These are phyloP conservation scores for Temnothorax curvispinosus DNA, from an alignment of 1,140 invertebrate species.

Conservation along the genomic window DNA sequence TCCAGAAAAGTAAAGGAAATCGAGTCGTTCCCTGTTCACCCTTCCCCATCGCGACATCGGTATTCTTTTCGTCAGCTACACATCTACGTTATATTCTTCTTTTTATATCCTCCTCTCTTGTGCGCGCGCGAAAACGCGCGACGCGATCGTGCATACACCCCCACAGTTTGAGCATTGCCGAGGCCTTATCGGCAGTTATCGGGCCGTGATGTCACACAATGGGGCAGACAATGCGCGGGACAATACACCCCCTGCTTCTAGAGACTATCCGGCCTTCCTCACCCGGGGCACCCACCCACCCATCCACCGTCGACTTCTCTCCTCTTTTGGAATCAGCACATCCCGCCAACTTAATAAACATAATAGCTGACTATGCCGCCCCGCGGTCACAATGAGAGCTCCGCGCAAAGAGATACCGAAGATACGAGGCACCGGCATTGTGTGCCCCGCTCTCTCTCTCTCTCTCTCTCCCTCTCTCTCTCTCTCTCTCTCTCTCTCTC, in stretches of 20 bases:
- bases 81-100: conserved; percentile 66
- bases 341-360: conserved; percentile 85
- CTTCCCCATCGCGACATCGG: conserved; percentile 10
- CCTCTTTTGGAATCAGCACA: conserved; percentile 63
- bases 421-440: conserved; percentile 78
- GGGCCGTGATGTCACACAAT: conserved; percentile 86
- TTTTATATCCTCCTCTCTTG: conserved; percentile 58
- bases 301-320: conserved; percentile 54
- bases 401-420: conserved; percentile 80
- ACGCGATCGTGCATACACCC: conserved; percentile 61
- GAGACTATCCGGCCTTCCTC: conserved; percentile 72
- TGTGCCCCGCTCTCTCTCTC: background rate
- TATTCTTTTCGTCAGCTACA: conserved; percentile 36
- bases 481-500: too few relatives aligned
- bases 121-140: conserved; percentile 18
- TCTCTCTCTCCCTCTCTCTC: background rate
- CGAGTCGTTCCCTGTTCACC: conserved; percentile 38
- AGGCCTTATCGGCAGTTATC: conserved; percentile 86
- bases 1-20: conserved; percentile 1
- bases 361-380: conserved; percentile 84
- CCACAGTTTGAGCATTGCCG: conserved; percentile 78
- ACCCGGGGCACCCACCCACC: conserved; percentile 29
- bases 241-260: conserved; percentile 84
- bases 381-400: conserved; percentile 83
- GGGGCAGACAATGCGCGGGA: conserved; percentile 85